Evolutionary conservation across 2,797 vertebrate species (phyloP).

Genomic region (Karalla daura): DNA sequence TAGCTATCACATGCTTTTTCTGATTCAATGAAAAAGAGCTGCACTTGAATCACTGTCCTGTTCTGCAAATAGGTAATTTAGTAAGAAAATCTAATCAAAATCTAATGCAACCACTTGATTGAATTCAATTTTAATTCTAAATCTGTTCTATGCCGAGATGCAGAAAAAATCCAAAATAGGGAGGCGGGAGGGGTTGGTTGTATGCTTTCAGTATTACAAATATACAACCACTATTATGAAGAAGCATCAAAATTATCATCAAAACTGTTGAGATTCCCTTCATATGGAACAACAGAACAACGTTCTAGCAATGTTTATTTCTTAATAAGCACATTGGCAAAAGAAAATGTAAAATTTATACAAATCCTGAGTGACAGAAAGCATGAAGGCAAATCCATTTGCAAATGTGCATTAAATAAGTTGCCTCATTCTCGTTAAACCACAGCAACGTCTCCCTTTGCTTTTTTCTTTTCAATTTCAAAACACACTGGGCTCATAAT

Average conservation of each 20-base stretch:
- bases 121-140: too few species aligned
- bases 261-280: constrained; percentile 18
- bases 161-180: too few species aligned
- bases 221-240: not conserved
- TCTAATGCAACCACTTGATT: constrained; percentile 7
- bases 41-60: not conserved
- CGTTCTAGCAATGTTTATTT: constrained; percentile 50
- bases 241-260: constrained; percentile 17
- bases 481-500: constrained; percentile 75
- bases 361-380: constrained; percentile 82
- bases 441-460: constrained; percentile 66
- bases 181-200: too few species aligned
- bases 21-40: not conserved
- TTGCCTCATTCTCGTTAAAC: constrained; percentile 74
- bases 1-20: not conserved
- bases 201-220: too few species aligned
- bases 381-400: constrained; percentile 75
- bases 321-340: constrained; percentile 52
- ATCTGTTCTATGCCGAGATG: not conserved
- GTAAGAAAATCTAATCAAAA: constrained; percentile 13
- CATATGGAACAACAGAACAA: constrained; percentile 10
- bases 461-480: constrained; percentile 70
- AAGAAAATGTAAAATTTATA: constrained; percentile 63
- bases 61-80: not conserved
- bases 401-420: constrained; percentile 72